A percentile compares a stretch with the other conserved stretches of the same genome.
Conservation (phyloP, 1,140 invertebrate species). For the Lutraria rhynchaena region DNA sequence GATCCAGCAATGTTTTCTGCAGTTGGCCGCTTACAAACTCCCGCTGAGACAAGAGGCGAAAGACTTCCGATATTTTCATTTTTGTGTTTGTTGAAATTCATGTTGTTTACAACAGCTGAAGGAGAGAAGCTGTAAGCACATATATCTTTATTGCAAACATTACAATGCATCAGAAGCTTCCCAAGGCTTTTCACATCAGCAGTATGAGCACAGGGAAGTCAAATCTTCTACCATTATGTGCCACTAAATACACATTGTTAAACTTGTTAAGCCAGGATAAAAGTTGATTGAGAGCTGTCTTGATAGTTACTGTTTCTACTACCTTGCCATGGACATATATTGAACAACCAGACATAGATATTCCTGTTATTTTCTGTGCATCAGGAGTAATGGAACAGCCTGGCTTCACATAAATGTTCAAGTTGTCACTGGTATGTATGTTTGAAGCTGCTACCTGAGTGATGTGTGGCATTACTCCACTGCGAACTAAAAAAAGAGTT, state of each 20-base stretch:
- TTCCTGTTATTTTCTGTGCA: slow-evolving; percentile 35
- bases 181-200: too few species aligned
- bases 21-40: too few species aligned
- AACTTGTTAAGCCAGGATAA: slow-evolving; percentile 19
- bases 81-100: too few species aligned
- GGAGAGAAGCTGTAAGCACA: too few species aligned
- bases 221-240: slow-evolving; percentile 56
- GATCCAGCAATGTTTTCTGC: too few species aligned
- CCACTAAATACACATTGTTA: slow-evolving; percentile 30
- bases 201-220: slow-evolving; percentile 40
- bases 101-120: too few species aligned
- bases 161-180: too few species aligned
- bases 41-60: background rate
- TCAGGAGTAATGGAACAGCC: slow-evolving; percentile 28
- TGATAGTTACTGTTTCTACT: slow-evolving; percentile 12
- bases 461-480: slow-evolving; percentile 35
- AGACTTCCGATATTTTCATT: too few species aligned
- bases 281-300: slow-evolving; percentile 11
- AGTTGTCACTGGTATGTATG: background rate
- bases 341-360: background rate
- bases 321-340: slow-evolving; percentile 44
- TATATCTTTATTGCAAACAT: too few species aligned
- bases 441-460: slow-evolving; percentile 49
- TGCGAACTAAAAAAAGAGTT: slow-evolving; percentile 47
- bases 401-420: slow-evolving; percentile 21